Base-by-base conservation (phyloP, 2,888 invertebrate species). In the Harmothoe impar region DNA sequence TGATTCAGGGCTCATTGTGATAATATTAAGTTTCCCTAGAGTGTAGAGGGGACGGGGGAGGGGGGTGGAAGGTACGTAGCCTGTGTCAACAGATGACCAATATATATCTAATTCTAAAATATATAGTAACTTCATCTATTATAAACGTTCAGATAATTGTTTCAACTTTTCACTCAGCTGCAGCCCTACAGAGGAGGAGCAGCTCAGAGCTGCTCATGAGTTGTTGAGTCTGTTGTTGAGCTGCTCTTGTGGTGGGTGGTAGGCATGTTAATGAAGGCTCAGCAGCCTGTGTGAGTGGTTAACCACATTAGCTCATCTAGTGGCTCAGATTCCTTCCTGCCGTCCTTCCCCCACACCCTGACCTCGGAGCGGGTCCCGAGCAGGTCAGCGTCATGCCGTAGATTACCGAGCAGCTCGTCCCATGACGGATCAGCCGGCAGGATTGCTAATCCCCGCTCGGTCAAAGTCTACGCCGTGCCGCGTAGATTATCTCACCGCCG, bases 391-490 rank as follows among this genome's bases (percentile, higher is more conserved):
- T 72, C 25, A 29, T 25, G 25, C 35, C 84, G 51, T 35, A 43
- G 35, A 84, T 33, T 43, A 35, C 51, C 35, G n/a, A 51, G 33
- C 84, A 35, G 43, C 84, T 29, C 43, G 43, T n/a, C 25, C 43
- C 43, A 35, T 84, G 43, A 84, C 43, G 84, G 78, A 78, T 78
- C 78, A 78, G 78, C 78, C 78, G 31, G n/a, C 84, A 23, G 84
- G 84, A 84, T 78, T 78, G 84, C 84, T 84, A 84, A 84, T 84
- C 84, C 72, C 72, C 72, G 72, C 72, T 25, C 31, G 72, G 72
- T 72, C 72, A 72, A 29, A 72, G 72, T 25, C 62, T 29, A 29
- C 72, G 72, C 31, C 72, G 72, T 25, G 72, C 25, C 29, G 72
- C 72, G 29, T 29, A 72, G 72, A 72, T 72, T 72, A 72, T 72